Percentiles rank a stretch among this genome's conserved stretches.
Evolutionary conservation across 1,140 invertebrate genomes (phyloP).

Genomic region (Drosophila kepulauana): DNA sequence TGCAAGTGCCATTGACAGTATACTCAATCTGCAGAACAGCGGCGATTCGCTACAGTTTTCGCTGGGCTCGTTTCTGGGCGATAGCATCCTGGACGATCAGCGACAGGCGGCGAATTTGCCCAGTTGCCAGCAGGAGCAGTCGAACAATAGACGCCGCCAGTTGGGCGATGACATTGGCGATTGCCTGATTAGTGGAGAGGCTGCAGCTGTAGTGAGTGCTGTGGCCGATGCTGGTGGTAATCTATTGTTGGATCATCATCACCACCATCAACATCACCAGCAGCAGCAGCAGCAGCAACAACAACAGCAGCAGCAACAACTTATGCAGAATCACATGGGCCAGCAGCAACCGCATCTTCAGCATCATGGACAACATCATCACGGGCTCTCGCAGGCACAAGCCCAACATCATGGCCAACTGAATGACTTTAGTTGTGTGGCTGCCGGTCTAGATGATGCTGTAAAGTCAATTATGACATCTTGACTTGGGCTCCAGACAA

Average conservation of each 20-base stretch:
- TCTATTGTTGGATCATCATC: conserved; percentile 63
- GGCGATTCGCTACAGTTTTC: conserved; percentile 82
- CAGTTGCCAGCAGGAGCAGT: conserved; percentile 74
- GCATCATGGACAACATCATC: conserved; percentile 63
- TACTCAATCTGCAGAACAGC: conserved; percentile 89
- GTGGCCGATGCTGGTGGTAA: conserved; percentile 63
- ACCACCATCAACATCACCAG: conserved; percentile 67
- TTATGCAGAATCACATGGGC: conserved; percentile 53
- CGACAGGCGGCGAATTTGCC: conserved; percentile 63
- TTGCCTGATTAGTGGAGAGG: conserved; percentile 80
- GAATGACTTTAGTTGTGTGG: conserved; percentile 80
- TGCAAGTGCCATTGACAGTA: conserved; percentile 92
- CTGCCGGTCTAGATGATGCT: conserved; percentile 76
- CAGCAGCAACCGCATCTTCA: conserved; percentile 60
- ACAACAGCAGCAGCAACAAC: conserved; percentile 59
- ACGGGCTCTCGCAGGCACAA: conserved; percentile 53
- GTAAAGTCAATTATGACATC: conserved; percentile 84
- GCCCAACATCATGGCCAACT: conserved; percentile 62
- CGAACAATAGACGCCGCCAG: conserved; percentile 60
- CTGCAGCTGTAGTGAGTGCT: conserved; percentile 46
- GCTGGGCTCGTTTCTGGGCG: conserved; percentile 77
- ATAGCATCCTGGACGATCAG: conserved; percentile 79
- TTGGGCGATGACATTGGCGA: conserved; percentile 80
- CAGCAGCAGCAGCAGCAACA: conserved; percentile 62
- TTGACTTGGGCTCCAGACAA: conserved; percentile 70